These are phyloP conservation scores for Psilopogon haemacephalus DNA, from an alignment of 2,113 vertebrate species.

Conservation along the genomic window DNA sequence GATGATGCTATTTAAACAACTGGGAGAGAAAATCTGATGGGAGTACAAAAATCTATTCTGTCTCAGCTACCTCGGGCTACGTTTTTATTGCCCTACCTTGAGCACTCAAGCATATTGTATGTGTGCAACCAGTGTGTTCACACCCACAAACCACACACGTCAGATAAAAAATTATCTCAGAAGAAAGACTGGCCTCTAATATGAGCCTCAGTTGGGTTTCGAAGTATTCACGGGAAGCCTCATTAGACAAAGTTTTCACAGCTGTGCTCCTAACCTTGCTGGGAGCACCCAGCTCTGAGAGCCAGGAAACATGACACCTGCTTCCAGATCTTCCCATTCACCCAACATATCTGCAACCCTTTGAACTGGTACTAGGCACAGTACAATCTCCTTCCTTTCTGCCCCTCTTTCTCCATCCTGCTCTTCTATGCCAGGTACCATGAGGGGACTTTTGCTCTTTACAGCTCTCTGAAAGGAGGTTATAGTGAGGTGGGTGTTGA, in stretches of 20 bases:
- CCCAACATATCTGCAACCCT: neutral
- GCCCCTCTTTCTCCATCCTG: neutral
- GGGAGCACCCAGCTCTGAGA: neutral
- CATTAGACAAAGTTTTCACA: neutral
- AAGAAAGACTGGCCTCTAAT: neutral
- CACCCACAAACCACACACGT: constrained; percentile 40
- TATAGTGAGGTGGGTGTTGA: too few relatives aligned
- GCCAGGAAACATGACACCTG: neutral
- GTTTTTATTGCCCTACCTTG: neutral
- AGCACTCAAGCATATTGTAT: neutral
- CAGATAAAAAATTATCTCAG: neutral
- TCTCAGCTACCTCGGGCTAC: neutral
- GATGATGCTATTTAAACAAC: neutral
- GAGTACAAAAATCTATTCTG: neutral
- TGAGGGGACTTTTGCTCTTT: too few relatives aligned
- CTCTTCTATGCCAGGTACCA: neutral
- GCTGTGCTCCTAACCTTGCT: neutral
- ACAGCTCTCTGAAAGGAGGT: too few relatives aligned
- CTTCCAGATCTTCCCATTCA: neutral
- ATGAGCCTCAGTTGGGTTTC: neutral
- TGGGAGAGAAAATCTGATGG: neutral
- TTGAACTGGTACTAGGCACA: neutral
- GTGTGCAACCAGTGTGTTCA: neutral
- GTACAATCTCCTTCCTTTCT: neutral
- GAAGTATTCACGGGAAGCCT: neutral